Base-by-base conservation (phyloP, 2,113 vertebrate species). In the Triplophysa dalaica region DNA sequence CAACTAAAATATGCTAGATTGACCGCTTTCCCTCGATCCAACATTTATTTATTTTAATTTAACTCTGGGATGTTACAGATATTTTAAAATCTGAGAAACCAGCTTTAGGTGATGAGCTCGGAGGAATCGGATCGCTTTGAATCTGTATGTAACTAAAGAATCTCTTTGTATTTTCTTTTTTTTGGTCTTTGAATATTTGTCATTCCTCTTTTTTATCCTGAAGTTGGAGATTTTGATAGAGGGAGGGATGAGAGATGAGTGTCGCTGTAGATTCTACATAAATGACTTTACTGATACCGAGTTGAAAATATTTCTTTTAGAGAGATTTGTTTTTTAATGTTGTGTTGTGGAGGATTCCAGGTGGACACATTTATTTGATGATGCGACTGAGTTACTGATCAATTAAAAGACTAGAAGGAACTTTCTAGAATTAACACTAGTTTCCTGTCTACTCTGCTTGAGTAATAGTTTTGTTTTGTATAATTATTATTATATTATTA, bases 301-400 rank as follows among this genome's bases (percentile, higher is more conserved):
- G 88, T 91, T 91, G 83, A 81, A 63, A 92, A 89, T 92, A 90
- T 92, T 92, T 92, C 91, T 92, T 92, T 93, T 92, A 92, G 92
- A 93, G 87, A 88, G 90, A 92, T 88, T 90, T 86, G 92, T 92
- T 91, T 93, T 93, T 92, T 90, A 92, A 92, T 87, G 63, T 91
- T 90, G 87, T 79, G 79, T 56, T 76, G 79, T 81, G 45, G 75
- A 80, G 83, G 83, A 78, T 78, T 89, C 69, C 83, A 77, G 78
- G 74, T 80, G 73, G 82, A 81, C 82, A 68, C 22, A 64, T 81
- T 81, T 70, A 75, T 84, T 77, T 68, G 77, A 84, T 84, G 79
- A 81, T 82, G 83, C 62, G 61, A 79, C 65, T 79, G 83, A 76
- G 75, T 77, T 77, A 77, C 75, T 77, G 75, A 65, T 65, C 61